Base-by-base conservation (phyloP, 1,140 invertebrate genomes). In the Drosophila burlai region DNA sequence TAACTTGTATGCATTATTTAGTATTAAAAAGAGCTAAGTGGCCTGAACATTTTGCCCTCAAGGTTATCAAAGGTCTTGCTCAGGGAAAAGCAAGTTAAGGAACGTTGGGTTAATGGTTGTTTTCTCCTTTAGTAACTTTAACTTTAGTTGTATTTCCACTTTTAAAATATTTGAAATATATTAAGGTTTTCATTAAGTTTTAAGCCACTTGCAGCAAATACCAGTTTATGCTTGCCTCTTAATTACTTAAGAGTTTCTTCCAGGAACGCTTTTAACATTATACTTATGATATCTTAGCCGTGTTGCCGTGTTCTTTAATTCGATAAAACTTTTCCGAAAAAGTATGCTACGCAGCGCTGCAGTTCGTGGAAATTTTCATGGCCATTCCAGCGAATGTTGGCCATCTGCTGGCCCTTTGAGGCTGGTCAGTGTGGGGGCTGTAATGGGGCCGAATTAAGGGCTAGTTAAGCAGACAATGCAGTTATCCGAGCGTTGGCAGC, bases 391-490 rank as follows among this genome's bases (percentile, higher is more conserved):
- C 9, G 34, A 55, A 18, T n/a, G 24, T 3, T 24, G 26, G 13
- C 47, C 47, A 71, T 47, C 65, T 42, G 43, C 6, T 29, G 10
- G 42, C 29, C 36, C 29, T 43, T 49, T 66, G 47, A 54, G 66
- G 38, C 45, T 60, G 64, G 64, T 40, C 54, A 73, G 52, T 42
- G 24, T 36, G 50, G n/a, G 8, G n/a, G 8, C 24, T 11, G 29
- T 73, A 61, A 73, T 73, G 24, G 60, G 38, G 31, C 24, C 59
- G n/a, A 50, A 61, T 73, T 73, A 59, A 50, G 46, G 46, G 38
- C 29, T 40, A 72, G 71, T 73, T 73, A 50, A 43, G 11, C 38
- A 31, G 67, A 61, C 67, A 73, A 73, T 73, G 46, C 45, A 45
- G 46, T 61, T 73, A 73, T 68, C 67, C 63, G 34, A 31, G 64